These are phyloP conservation scores for Folsomia manolachei DNA, from an alignment of 2,888 invertebrate species.

Conservation along the genomic window DNA sequence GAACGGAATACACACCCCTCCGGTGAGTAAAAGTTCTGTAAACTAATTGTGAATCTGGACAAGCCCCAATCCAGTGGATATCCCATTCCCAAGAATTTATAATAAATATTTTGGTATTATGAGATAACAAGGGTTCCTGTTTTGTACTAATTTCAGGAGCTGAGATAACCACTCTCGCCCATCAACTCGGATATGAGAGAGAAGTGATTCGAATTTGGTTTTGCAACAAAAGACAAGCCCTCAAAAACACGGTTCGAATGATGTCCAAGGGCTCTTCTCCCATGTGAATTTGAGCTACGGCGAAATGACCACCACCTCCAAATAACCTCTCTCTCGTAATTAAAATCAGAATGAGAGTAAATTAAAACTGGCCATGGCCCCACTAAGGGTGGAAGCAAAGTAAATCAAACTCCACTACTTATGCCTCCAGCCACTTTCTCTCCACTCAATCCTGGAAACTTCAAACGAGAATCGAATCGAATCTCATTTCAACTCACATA, in stretches of 20 bases:
- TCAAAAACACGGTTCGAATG: slow-evolving; percentile 96
- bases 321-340: neutral
- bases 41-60: slow-evolving; percentile 36
- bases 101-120: too few species aligned
- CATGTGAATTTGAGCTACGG: slow-evolving; percentile 32
- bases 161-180: slow-evolving; percentile 92
- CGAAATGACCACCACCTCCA: neutral
- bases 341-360: neutral
- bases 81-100: too few species aligned
- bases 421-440: slow-evolving; percentile 9
- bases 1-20: slow-evolving; percentile 97
- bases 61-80: too few species aligned
- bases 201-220: slow-evolving; percentile 99
- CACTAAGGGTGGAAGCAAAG: neutral
- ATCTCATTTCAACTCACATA: neutral
- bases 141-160: too few species aligned
- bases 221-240: slow-evolving; percentile 95
- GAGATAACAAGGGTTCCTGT: neutral
- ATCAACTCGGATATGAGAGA: slow-evolving; percentile 92
- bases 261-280: slow-evolving; percentile 66
- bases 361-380: neutral
- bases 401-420: too few species aligned
- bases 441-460: neutral
- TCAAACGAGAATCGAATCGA: neutral
- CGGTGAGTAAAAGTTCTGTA: slow-evolving; percentile 67